Conservation (phyloP, 2,113 vertebrate genomes). For the Benitochromis conjunctus region DNA sequence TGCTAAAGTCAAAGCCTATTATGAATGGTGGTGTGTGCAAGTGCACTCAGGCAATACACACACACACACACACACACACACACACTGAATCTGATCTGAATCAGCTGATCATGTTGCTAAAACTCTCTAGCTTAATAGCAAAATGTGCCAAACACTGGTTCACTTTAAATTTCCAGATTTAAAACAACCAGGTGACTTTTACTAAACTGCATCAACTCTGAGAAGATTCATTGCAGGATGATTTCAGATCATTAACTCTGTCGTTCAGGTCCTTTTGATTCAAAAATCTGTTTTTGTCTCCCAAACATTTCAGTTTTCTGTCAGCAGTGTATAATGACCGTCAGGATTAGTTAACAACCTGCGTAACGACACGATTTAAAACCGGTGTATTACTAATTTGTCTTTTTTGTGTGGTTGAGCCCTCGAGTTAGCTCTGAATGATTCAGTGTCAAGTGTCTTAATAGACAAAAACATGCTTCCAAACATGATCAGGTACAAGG, state of each 20-base stretch:
- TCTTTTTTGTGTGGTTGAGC: neutral
- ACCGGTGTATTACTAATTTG: neutral
- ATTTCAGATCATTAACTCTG: neutral
- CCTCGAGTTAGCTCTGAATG: neutral
- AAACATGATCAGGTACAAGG: neutral
- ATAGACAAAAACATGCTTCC: neutral
- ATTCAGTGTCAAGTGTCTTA: neutral
- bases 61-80: neutral
- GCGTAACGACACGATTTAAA: neutral
- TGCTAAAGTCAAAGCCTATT: slow-evolving; percentile 38
- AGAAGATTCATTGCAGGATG: neutral
- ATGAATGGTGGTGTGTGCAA: slow-evolving; percentile 7
- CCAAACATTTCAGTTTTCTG: neutral
- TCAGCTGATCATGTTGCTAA: slow-evolving; percentile 9
- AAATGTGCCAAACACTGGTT: neutral
- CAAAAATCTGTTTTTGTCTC: neutral
- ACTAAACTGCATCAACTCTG: neutral
- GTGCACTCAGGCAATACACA: neutral
- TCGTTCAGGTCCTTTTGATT: neutral
- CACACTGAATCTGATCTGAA: neutral
- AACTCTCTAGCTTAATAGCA: neutral
- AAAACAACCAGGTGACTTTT: neutral
- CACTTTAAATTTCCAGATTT: neutral
- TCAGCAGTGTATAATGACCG: neutral
- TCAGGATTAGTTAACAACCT: neutral